Evolutionary conservation across 2,113 vertebrate species (phyloP).

Genomic region (Helogale parvula): DNA sequence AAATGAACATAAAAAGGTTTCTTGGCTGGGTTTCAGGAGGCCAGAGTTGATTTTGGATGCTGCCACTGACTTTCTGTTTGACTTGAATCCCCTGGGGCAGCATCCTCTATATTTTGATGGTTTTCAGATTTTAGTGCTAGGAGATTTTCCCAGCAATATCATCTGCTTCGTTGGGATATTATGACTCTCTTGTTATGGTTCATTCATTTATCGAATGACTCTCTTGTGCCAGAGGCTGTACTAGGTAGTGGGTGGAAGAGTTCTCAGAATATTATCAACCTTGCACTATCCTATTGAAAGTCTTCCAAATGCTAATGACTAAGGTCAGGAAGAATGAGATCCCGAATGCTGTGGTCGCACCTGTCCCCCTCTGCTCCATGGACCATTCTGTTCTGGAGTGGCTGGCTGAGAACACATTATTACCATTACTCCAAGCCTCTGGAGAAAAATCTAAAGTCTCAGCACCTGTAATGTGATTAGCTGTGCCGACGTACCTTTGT

Average conservation of each 20-base stretch:
- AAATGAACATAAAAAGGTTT: background rate
- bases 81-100: background rate
- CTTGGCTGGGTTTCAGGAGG: background rate
- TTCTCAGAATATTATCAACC: background rate
- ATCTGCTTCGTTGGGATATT: background rate
- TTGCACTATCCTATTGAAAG: background rate
- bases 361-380: background rate
- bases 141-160: background rate
- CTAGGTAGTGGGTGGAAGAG: background rate
- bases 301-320: background rate
- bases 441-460: background rate
- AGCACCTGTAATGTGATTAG: background rate
- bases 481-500: fast-evolving
- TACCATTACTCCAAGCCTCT: background rate
- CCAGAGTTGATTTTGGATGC: slow-evolving; percentile 22
- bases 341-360: background rate
- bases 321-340: slow-evolving; percentile 4
- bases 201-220: background rate
- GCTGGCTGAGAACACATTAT: background rate
- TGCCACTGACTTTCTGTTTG: background rate
- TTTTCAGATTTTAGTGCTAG: background rate
- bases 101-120: background rate
- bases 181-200: background rate
- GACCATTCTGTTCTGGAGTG: background rate
- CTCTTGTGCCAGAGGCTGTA: background rate